Base-by-base conservation (phyloP, 2,113 vertebrate species). In the Haemorhous mexicanus region DNA sequence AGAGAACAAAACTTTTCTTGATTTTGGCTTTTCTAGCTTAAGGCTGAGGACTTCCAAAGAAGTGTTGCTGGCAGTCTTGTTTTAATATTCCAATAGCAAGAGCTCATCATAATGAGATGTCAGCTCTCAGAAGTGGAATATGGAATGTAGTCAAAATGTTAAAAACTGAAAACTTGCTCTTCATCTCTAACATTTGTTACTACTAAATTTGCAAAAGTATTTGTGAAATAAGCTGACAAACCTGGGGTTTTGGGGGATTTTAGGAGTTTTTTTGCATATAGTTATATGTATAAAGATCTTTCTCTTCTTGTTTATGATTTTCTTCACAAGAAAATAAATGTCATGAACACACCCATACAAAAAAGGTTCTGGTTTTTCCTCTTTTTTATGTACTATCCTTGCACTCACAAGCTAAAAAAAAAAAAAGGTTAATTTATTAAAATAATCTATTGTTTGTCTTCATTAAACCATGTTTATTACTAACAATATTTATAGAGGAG, bases 71-170 rank as follows among this genome's bases (percentile, higher is more conserved):
- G 52, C 62, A 67, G 66, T n/a, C 44, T 89, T 85, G 30, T 73
- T 91, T 95, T 93, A 79, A 64, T 84, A 66, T 82, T 81, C 74
- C 80, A 26, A 83, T 74, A 77, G 50, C 82, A 62, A 87, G 46
- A 6, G 0, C 55, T 85, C 87, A 28, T 87, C 28, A 16, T 74
- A 76, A 59, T 53, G 75, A 82, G 49, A 64, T 41, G 53, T 76
- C 49, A 90, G 66, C 56, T 84, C 52, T 84, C 55, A 62, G 85
- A 92, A 87, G 67, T 62, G 28, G 33, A 84, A 49, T 55, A 78
- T 11, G 49, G 39, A 84, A 37, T 55, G 72, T 2, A 46, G 32
- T 89, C 16, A 49, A 82, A 87, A 83, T 47, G 13, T 63, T 79
- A 37, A 77, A 95, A 88, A 58, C 30, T 80, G 46, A 79, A 82